Percentiles rank a stretch among this genome's conserved stretches.
Evolutionary conservation across 2,797 vertebrate species (phyloP).

Genomic region (Siniperca obscura): DNA sequence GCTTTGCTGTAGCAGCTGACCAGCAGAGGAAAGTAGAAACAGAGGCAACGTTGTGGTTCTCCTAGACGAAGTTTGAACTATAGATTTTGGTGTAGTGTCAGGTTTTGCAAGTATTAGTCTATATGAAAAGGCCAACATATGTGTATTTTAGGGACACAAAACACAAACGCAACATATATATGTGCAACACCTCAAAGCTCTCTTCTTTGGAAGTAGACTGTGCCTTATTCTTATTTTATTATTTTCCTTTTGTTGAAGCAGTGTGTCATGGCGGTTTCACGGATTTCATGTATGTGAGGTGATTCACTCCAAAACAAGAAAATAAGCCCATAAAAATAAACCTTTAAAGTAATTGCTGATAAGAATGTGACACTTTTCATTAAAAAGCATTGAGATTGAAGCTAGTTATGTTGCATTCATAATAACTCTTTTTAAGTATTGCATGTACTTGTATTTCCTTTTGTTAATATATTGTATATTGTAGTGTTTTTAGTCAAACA

Average conservation of each 20-base stretch:
- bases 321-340: not conserved
- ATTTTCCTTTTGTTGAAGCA: not conserved
- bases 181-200: not conserved
- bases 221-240: too few relatives aligned
- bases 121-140: not conserved
- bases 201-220: not conserved
- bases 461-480: not conserved
- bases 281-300: not conserved
- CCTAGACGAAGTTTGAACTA: constrained; percentile 6
- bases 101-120: not conserved
- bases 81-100: not conserved
- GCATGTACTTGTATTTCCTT: not conserved
- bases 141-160: constrained; percentile 5
- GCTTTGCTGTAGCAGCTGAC: constrained; percentile 28
- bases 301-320: constrained; percentile 1
- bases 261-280: not conserved
- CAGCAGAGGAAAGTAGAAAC: constrained; percentile 12
- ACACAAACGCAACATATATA: not conserved
- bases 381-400: not conserved
- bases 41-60: not conserved
- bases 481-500: not conserved
- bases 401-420: not conserved
- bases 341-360: not conserved
- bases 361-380: not conserved
- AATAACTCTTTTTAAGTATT: not conserved